These are phyloP conservation scores for Lithophane ornitopus DNA, from an alignment of 2,888 invertebrate species.

Conservation along the genomic window DNA sequence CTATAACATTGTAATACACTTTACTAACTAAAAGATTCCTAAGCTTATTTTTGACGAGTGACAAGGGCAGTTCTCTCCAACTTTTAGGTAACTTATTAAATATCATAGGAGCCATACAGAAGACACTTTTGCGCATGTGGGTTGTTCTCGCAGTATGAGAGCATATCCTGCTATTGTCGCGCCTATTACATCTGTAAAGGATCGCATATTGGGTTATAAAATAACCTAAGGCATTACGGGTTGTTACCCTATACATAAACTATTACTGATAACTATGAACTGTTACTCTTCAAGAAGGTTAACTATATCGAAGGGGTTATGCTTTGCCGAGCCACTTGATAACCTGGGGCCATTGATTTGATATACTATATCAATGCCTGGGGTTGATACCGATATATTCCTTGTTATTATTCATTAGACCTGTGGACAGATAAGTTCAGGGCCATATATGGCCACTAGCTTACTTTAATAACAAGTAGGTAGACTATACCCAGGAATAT, in stretches of 20 bases:
- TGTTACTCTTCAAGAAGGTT: background rate
- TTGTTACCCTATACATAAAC: background rate
- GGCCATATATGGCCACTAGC: background rate
- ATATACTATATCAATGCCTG: no score
- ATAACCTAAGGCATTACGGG: background rate
- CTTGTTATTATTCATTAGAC: background rate
- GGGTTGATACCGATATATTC: background rate
- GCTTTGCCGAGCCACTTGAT: background rate
- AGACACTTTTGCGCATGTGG: no score
- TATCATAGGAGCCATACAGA: no score
- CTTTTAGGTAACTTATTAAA: no score
- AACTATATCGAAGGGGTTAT: background rate
- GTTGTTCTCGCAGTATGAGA: no score
- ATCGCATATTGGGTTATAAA: background rate
- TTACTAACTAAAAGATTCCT: no score
- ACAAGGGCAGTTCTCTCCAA: no score
- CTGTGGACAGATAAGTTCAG: no score
- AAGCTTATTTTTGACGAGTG: no score
- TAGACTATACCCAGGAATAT: background rate
- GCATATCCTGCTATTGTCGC: no score
- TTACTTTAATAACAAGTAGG: background rate
- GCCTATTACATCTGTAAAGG: background rate
- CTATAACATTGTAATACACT: no score
- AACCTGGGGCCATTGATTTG: no score
- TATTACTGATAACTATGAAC: background rate